Base-by-base conservation (phyloP, 2,888 invertebrate genomes). In the Morinoia aosen region DNA sequence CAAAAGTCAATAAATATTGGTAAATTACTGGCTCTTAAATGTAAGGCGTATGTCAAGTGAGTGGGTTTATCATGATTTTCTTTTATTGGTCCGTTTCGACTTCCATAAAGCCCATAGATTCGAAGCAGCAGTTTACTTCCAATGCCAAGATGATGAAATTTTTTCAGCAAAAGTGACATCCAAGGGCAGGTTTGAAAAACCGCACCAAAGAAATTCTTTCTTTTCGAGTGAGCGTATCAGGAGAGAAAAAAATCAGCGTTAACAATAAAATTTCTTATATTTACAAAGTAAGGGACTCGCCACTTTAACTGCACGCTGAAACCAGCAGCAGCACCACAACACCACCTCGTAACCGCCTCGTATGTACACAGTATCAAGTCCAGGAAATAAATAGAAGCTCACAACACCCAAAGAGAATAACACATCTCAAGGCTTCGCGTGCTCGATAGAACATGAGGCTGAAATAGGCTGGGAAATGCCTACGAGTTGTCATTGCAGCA, bases 251-350 rank as follows among this genome's bases (percentile, higher is more conserved):
- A 90, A 2, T 10, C 90, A 40, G 25, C 19, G 12, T 0, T 8
- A 90, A 90, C 90, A 90, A 90, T 90, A 90, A 25, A 39, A 90
- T 40, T 39, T 88, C 88, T 90, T 90, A 90, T 90, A 90, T 90
- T 90, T 90, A 90, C 90, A 90, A 48, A 10, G 40, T 25, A 88
- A 16, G 39, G 90, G 25, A 76, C 76, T 76, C 76, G 76, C 33
- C 33, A 19, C 33, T 76, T 8, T 2, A 33, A 76, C 33, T 33
- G 76, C 76, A 25, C 76, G 76, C 76, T 33, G 33, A 33, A 2
- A 33, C 25, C 76, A 10, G 25, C 33, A 33, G 76, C 76, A 19
- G 33, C 33, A 19, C 14, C 12, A 12, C 16, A 61, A 19, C 12
- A 33, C 16, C 76, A 16, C 33, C 25, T 33, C 76, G 76, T 16